Conservation (phyloP, 2,797 vertebrate genomes). For the Geotrypetes seraphini region DNA sequence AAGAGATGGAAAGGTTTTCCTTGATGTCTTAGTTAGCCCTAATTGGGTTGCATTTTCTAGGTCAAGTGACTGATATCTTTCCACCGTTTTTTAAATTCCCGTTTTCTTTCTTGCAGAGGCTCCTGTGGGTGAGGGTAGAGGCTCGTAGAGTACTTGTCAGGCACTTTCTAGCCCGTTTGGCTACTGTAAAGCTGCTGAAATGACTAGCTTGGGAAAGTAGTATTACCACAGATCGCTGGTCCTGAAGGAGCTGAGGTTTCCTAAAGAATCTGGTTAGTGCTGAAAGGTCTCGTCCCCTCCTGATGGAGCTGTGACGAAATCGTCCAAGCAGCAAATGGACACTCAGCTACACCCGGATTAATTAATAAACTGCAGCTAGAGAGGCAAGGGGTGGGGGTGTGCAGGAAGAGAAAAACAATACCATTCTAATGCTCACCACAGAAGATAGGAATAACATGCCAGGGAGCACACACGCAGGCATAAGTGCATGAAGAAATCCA, state of each 20-base stretch:
- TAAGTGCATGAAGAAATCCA: not conserved
- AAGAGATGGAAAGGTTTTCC: too few species aligned
- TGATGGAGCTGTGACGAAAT: not conserved
- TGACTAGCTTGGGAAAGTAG: too few species aligned
- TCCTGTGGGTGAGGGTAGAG: not conserved
- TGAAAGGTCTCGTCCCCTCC: not conserved
- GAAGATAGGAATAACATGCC: too few species aligned
- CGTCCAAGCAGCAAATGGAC: slow-evolving; percentile 5
- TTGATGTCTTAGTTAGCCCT: too few species aligned
- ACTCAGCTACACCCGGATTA: not conserved
- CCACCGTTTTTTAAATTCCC: too few species aligned
- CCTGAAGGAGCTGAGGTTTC: not conserved
- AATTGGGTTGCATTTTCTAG: too few species aligned
- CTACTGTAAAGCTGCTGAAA: not conserved
- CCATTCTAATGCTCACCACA: too few species aligned
- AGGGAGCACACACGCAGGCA: not conserved
- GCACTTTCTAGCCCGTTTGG: slow-evolving; percentile 1
- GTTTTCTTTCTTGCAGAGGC: too few species aligned
- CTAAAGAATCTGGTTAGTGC: not conserved
- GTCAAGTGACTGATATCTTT: too few species aligned
- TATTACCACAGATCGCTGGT: not conserved
- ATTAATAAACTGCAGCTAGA: slow-evolving; percentile 2
- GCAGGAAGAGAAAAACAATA: too few species aligned
- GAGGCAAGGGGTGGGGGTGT: too few species aligned
- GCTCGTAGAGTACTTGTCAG: not conserved